Conservation (phyloP, 2,113 vertebrate species). For the Chamaetylas fuelleborni region DNA sequence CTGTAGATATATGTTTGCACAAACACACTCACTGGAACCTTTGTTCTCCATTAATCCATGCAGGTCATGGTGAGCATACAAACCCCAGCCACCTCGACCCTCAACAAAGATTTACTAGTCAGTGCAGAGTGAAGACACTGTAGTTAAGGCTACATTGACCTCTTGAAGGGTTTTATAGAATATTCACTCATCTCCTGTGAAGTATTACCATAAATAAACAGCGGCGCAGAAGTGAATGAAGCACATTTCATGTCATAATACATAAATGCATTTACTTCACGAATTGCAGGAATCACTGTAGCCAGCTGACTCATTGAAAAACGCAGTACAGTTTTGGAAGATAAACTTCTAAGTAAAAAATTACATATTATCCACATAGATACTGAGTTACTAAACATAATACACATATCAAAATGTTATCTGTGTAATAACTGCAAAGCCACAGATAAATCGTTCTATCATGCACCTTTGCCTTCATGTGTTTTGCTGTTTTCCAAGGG, state of each 20-base stretch:
- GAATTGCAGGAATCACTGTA: neutral
- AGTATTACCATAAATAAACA: conserved; percentile 33
- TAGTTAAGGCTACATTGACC: conserved; percentile 33
- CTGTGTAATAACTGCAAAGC: neutral
- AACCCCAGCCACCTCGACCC: conserved; percentile 1
- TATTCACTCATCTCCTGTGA: conserved; percentile 36
- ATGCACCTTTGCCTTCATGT: conserved; percentile 1
- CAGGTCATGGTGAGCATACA: conserved; percentile 46
- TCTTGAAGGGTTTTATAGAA: conserved; percentile 31
- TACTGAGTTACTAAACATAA: neutral
- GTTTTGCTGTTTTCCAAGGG: neutral
- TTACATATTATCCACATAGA: neutral
- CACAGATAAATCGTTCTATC: conserved; percentile 17
- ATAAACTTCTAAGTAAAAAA: conserved; percentile 9
- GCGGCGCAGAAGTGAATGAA: neutral
- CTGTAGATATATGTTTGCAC: conserved; percentile 32
- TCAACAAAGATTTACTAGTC: conserved; percentile 30
- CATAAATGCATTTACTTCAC: neutral
- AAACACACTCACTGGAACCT: conserved; percentile 39
- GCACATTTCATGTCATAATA: neutral
- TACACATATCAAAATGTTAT: neutral
- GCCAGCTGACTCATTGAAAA: conserved; percentile 15
- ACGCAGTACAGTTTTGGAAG: neutral
- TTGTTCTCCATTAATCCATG: conserved; percentile 28
- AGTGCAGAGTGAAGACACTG: conserved; percentile 12